phyloP scores from a whole-genome alignment of 2,888 invertebrate species.

The Drosophila pegasa region DNA sequence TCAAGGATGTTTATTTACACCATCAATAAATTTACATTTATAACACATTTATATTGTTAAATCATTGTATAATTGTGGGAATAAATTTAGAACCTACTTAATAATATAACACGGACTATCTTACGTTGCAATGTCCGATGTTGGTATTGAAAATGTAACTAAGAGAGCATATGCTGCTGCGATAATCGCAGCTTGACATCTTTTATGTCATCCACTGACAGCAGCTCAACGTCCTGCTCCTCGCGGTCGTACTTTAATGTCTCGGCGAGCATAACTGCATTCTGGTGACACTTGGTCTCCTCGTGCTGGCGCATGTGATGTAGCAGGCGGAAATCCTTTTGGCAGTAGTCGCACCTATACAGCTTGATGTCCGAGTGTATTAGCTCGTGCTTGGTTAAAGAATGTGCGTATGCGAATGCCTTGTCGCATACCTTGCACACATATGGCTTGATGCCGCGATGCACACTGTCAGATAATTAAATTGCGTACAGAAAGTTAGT shows the following conservation, averaged over 20 bases:
- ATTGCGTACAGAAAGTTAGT: not conserved
- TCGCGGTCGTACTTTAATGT: conserved; percentile 52
- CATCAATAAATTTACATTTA: not conserved
- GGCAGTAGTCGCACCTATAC: conserved; percentile 81
- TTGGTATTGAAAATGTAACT: conserved; percentile 9
- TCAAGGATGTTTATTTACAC: not conserved
- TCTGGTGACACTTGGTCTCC: conserved; percentile 82
- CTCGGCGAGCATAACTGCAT: conserved; percentile 73
- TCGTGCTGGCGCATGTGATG: conserved; percentile 84
- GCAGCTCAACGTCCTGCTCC: conserved; percentile 52
- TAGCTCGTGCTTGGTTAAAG: conserved; percentile 81
- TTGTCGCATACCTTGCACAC: conserved; percentile 80
- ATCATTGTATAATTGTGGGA: conserved; percentile 11
- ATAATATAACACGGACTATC: conserved; percentile 9
- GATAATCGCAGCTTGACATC: conserved; percentile 39
- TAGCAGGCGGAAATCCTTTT: conserved; percentile 82
- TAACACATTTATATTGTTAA: not conserved
- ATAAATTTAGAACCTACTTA: conserved; percentile 20
- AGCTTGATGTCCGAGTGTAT: conserved; percentile 82
- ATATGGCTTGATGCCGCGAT: conserved; percentile 82
- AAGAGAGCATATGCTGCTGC: conserved; percentile 35
- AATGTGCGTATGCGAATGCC: conserved; percentile 81
- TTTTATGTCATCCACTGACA: conserved; percentile 45
- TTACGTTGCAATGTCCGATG: conserved; percentile 9
- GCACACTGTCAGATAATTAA: conserved; percentile 58